Evolutionary conservation across 2,888 invertebrate genomes (phyloP).

Genomic region (Limnephilus marmoratus): DNA sequence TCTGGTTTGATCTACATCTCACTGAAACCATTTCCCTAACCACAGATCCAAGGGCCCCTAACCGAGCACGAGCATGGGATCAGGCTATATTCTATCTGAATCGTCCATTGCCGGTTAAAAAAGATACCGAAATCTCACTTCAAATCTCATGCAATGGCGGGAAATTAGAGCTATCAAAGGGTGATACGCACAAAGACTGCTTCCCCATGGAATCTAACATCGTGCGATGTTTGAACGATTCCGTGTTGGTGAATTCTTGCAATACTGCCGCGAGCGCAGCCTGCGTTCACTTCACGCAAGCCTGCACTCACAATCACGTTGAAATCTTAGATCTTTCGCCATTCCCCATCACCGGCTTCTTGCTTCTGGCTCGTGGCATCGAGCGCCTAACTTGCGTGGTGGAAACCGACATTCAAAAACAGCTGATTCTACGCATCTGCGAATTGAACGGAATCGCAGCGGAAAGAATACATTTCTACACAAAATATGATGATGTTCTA

Average conservation of each 20-base stretch:
- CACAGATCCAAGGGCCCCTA: slow-evolving; percentile 77
- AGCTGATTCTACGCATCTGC: slow-evolving; percentile 73
- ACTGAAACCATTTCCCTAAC: slow-evolving; percentile 80
- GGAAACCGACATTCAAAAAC: slow-evolving; percentile 70
- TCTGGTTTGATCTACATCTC: slow-evolving; percentile 86
- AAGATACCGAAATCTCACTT: slow-evolving; percentile 70
- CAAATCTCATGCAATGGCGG: slow-evolving; percentile 72
- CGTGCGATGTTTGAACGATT: slow-evolving; percentile 76
- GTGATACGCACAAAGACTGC: slow-evolving; percentile 68
- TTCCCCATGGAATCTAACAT: slow-evolving; percentile 70
- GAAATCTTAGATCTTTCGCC: slow-evolving; percentile 79
- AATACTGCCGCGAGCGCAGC: slow-evolving; percentile 71
- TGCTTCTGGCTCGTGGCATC: slow-evolving; percentile 76
- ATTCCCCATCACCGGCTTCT: slow-evolving; percentile 81
- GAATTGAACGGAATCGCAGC: slow-evolving; percentile 72
- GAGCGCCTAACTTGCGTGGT: slow-evolving; percentile 74
- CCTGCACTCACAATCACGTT: slow-evolving; percentile 69
- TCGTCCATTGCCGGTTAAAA: slow-evolving; percentile 70
- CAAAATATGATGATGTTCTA: slow-evolving; percentile 69
- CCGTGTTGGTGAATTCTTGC: slow-evolving; percentile 73
- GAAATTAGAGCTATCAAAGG: slow-evolving; percentile 70
- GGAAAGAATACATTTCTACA: slow-evolving; percentile 71
- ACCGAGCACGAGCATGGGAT: slow-evolving; percentile 84
- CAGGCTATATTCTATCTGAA: slow-evolving; percentile 84
- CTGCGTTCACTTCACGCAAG: slow-evolving; percentile 72